These are phyloP conservation scores for Oreochromis grahami DNA, from an alignment of 2,797 vertebrate genomes.

Conservation along the genomic window DNA sequence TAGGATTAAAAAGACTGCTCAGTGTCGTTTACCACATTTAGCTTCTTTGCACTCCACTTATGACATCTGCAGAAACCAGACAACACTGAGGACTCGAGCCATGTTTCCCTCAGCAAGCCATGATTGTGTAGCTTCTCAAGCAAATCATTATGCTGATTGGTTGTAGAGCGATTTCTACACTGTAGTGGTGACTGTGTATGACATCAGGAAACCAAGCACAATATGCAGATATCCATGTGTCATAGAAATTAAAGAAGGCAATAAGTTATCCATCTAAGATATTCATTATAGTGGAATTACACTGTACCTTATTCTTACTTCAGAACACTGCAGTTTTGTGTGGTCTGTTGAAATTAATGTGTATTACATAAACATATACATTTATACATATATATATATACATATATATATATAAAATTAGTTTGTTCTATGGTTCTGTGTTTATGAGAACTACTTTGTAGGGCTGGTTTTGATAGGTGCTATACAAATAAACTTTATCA, in stretches of 20 bases:
- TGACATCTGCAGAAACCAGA: not conserved
- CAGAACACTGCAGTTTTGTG: not conserved
- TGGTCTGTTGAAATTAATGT: fast-evolving
- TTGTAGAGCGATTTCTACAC: not conserved
- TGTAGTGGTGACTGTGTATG: not conserved
- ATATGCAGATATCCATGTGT: not conserved
- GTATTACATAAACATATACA: not conserved
- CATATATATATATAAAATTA: not conserved
- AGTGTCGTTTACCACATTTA: not conserved
- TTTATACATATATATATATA: not conserved
- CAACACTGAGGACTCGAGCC: not conserved
- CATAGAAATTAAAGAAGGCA: not conserved
- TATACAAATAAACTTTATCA: too few species aligned
- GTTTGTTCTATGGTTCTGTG: too few species aligned
- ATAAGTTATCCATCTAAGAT: not conserved
- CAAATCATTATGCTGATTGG: not conserved
- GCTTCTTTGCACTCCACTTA: not conserved
- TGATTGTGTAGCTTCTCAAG: not conserved
- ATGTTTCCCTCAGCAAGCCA: not conserved
- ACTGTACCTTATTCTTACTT: not conserved
- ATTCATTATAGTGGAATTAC: not conserved
- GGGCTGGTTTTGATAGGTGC: too few species aligned
- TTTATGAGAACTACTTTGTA: too few species aligned
- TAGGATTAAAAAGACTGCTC: not conserved
- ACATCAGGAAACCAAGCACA: not conserved